Conservation (phyloP, 2,888 invertebrate genomes). For the Zootermopsis nevadensis region DNA sequence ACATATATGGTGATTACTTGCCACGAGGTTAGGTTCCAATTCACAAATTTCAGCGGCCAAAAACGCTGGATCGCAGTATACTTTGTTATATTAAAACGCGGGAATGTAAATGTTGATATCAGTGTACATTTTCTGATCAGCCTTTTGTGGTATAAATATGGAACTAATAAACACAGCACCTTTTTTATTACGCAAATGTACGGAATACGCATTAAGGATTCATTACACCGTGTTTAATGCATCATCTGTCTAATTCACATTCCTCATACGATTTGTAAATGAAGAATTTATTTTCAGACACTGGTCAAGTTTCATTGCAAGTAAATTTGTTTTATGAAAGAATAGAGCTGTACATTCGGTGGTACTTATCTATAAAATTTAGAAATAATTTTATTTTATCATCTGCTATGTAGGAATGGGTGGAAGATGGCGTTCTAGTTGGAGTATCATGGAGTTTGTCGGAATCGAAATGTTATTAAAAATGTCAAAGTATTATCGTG, state of each 20-base stretch:
- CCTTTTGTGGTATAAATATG: no score
- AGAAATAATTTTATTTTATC: conserved; percentile 17
- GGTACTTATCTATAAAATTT: neutral
- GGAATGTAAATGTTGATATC: no score
- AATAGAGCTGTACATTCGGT: neutral
- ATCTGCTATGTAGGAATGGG: neutral
- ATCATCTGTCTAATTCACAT: neutral
- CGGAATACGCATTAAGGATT: no score
- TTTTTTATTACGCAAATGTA: no score
- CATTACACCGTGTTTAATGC: neutral
- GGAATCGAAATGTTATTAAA: neutral
- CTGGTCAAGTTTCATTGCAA: neutral
- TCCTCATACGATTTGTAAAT: neutral
- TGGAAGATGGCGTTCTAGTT: conserved; percentile 5
- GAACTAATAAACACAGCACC: no score
- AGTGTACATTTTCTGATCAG: no score
- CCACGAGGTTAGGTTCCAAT: no score
- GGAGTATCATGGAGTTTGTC: neutral
- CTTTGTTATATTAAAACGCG: no score
- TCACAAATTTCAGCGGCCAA: no score
- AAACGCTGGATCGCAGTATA: no score
- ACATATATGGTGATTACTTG: no score
- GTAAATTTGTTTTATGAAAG: neutral
- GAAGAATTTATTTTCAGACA: neutral
- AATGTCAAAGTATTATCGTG: neutral